phyloP scores from a whole-genome alignment of 1,140 invertebrate genomes.

The Plutomurus gul region DNA sequence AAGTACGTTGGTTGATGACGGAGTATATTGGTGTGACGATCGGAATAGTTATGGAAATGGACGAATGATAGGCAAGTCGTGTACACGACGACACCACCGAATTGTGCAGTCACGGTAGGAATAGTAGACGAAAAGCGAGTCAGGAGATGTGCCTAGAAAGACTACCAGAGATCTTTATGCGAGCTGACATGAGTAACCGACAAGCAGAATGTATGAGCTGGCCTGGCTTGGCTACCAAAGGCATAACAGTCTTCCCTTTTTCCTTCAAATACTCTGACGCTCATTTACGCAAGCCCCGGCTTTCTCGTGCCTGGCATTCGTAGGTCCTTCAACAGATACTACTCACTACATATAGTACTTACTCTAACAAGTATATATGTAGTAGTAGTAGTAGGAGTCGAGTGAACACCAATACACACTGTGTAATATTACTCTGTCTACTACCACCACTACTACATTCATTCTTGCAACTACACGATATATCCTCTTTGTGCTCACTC shows the following conservation, averaged over 20 bases:
- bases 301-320: constrained; percentile 11
- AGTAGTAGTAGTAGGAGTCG: too few species aligned
- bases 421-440: too few species aligned
- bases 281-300: constrained; percentile 42
- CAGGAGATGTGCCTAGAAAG: not conserved
- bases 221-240: not conserved
- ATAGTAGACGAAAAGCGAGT: not conserved
- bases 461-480: too few species aligned
- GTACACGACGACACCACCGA: not conserved
- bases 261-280: constrained; percentile 15
- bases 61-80: constrained; percentile 32
- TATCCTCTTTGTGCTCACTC: too few species aligned
- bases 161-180: constrained; percentile 9
- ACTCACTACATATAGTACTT: too few species aligned
- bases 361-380: too few species aligned
- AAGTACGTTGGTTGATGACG: not conserved
- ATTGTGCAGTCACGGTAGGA: not conserved
- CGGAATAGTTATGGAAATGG: not conserved
- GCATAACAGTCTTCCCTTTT: not conserved
- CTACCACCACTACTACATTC: too few species aligned
- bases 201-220: constrained; percentile 24
- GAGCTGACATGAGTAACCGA: constrained; percentile 41
- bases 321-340: not conserved
- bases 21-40: not conserved
- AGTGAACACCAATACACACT: too few species aligned